A percentile compares a stretch with the other conserved stretches of the same genome.
phyloP scores from a whole-genome alignment of 1,140 invertebrate species.

The Galendromus occidentalis region DNA sequence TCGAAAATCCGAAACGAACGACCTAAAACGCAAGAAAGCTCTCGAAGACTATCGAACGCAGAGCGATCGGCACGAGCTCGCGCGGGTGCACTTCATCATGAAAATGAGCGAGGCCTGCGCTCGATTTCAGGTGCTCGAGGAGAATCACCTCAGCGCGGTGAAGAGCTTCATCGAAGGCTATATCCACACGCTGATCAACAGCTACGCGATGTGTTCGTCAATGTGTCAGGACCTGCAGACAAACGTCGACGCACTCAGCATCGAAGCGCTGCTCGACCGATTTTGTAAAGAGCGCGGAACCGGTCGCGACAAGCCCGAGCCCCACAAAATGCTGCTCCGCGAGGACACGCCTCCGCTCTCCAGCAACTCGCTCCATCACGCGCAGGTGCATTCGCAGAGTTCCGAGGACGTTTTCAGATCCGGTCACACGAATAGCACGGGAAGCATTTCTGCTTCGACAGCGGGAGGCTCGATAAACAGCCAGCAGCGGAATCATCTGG shows the following conservation, averaged over 20 bases:
- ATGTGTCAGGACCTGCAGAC: constrained; percentile 2
- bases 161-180: neutral
- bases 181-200: constrained; percentile 2
- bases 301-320: neutral
- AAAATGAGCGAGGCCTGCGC: constrained; percentile 6
- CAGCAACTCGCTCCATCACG: neutral
- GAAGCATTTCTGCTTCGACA: too few relatives aligned
- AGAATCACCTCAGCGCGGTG: neutral
- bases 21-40: neutral
- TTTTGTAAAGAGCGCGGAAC: neutral
- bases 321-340: neutral
- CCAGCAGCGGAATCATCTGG: too few relatives aligned
- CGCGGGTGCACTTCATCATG: neutral
- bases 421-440: neutral
- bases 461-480: too few relatives aligned
- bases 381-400: constrained; percentile 6
- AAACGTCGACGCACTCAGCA: constrained; percentile 2
- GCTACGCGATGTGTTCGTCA: neutral
- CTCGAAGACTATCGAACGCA: neutral
- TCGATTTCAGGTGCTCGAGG: constrained; percentile 2
- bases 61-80: neutral
- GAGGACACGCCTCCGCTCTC: constrained; percentile 3
- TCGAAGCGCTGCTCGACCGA: constrained; percentile 8
- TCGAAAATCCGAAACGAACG: neutral
- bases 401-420: constrained; percentile 3